These are phyloP conservation scores for Trialeurodes vaporariorum DNA, from an alignment of 1,140 invertebrate genomes.

Conservation along the genomic window DNA sequence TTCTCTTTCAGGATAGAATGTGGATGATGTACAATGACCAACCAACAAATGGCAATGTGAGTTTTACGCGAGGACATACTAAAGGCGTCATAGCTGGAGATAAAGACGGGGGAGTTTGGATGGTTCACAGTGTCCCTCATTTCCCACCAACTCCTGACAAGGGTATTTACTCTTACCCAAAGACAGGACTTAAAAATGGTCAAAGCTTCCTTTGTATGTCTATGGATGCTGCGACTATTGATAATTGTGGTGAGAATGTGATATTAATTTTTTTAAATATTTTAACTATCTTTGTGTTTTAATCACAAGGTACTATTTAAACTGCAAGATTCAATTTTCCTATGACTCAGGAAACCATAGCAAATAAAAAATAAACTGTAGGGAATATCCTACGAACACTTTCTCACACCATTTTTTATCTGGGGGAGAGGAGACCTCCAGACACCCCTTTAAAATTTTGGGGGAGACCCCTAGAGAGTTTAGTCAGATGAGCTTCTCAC, in stretches of 20 bases:
- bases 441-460: no score
- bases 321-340: no score
- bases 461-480: no score
- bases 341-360: no score
- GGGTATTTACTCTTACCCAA: conserved; percentile 48
- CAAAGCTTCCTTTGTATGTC: conserved; percentile 81
- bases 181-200: conserved; percentile 56
- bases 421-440: no score
- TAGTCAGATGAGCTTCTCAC: no score
- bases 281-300: no score
- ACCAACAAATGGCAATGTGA: conserved; percentile 43
- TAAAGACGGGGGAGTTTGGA: conserved; percentile 62
- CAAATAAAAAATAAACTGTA: no score
- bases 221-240: conserved; percentile 46
- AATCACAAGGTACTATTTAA: no score
- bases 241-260: conserved; percentile 47
- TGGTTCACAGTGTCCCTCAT: conserved; percentile 81
- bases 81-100: conserved; percentile 74
- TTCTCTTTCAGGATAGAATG: conserved; percentile 23
- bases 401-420: no score
- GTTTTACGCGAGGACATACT: conserved; percentile 48
- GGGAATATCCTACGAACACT: no score
- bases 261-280: no score
- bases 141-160: conserved; percentile 46
- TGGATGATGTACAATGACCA: conserved; percentile 77